Percentiles rank a stretch among this genome's conserved stretches.
Conservation (phyloP, 1,140 invertebrate species). For the Varroa destructor region DNA sequence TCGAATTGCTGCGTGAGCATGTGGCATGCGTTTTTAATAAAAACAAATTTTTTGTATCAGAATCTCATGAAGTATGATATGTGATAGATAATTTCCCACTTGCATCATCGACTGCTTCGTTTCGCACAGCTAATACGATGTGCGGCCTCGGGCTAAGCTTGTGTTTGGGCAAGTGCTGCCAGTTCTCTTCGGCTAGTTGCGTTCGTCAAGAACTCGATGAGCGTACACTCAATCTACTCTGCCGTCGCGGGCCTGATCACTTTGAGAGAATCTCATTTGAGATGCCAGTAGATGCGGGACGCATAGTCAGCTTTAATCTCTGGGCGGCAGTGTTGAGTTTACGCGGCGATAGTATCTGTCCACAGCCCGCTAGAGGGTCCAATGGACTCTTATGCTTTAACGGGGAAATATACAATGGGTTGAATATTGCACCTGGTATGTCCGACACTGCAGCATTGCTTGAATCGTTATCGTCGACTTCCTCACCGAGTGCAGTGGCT, state of each 20-base stretch:
- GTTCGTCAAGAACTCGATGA: not conserved
- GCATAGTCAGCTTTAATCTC: not conserved
- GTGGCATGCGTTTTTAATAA: too few relatives aligned
- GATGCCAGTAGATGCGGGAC: too few relatives aligned
- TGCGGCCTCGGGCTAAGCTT: too few relatives aligned
- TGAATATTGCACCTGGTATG: not conserved
- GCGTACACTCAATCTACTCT: not conserved
- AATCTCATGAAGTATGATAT: too few relatives aligned
- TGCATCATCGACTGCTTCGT: too few relatives aligned
- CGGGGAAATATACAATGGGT: conserved; percentile 15
- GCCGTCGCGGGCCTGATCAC: conserved; percentile 1
- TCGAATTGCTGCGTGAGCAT: too few relatives aligned
- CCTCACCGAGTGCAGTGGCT: not conserved
- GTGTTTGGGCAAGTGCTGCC: too few relatives aligned
- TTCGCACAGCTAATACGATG: too few relatives aligned
- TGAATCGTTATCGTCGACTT: not conserved
- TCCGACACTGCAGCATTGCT: not conserved
- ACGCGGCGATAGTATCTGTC: not conserved
- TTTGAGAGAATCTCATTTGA: not conserved
- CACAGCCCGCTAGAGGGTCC: not conserved
- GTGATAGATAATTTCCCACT: too few relatives aligned
- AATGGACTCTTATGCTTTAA: conserved; percentile 10
- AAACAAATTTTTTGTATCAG: too few relatives aligned
- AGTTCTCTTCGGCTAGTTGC: too few relatives aligned
- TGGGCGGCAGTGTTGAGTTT: not conserved